These are phyloP conservation scores for Recurvirostra avosetta DNA, from an alignment of 2,113 vertebrate genomes.

Conservation along the genomic window DNA sequence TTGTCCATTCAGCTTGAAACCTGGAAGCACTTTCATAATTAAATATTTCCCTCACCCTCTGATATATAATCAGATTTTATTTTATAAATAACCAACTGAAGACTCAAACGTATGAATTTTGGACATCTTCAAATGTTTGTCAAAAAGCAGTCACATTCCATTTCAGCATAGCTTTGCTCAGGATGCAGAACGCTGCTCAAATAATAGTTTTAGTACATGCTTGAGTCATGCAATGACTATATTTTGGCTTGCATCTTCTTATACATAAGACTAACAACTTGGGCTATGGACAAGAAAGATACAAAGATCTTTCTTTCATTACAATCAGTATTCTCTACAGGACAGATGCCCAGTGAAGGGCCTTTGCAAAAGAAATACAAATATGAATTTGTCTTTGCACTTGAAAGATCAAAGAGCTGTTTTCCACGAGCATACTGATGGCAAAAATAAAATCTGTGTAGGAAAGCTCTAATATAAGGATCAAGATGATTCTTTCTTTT, in stretches of 20 bases:
- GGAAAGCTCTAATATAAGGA: not conserved
- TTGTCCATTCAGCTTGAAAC: not conserved
- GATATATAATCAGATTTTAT: not conserved
- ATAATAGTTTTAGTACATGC: not conserved
- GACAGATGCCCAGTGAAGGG: not conserved
- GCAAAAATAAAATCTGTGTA: not conserved
- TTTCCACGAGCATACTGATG: not conserved
- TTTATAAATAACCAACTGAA: not conserved
- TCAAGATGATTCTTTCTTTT: not conserved
- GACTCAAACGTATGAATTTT: not conserved
- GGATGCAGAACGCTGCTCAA: not conserved
- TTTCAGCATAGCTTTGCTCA: not conserved
- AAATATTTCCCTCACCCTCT: not conserved
- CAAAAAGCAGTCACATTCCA: not conserved
- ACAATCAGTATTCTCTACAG: not conserved
- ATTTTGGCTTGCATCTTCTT: not conserved
- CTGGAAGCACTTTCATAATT: not conserved
- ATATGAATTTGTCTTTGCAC: not conserved
- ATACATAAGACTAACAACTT: not conserved
- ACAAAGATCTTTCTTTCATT: not conserved
- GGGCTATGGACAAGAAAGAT: not conserved
- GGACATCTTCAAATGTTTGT: not conserved
- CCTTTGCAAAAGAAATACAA: not conserved
- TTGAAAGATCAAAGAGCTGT: slow-evolving; percentile 11
- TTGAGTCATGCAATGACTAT: not conserved